phyloP scores from a whole-genome alignment of 2,797 vertebrate genomes.

The Rhabdophis nuchalis region DNA sequence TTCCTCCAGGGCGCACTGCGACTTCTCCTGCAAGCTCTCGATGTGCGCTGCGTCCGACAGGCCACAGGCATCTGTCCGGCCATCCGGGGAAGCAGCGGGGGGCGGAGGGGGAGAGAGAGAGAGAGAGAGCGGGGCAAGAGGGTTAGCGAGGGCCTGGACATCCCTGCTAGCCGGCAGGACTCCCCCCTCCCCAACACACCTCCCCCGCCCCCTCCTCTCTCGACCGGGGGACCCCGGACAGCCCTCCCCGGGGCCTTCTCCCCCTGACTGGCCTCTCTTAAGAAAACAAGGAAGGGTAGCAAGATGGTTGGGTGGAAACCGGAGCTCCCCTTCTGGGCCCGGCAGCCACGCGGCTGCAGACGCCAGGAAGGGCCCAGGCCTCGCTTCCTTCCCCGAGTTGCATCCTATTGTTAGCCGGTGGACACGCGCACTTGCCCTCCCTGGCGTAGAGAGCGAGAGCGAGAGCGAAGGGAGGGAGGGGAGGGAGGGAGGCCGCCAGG shows the following conservation, averaged over 20 bases:
- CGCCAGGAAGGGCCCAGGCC: background rate
- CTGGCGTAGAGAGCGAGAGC: background rate
- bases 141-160: background rate
- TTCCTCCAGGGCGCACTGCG: slow-evolving; percentile 96
- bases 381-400: background rate
- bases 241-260: background rate
- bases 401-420: background rate
- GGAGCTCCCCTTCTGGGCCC: slow-evolving; percentile 39
- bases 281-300: background rate
- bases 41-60: slow-evolving; percentile 97
- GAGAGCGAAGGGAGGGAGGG: background rate
- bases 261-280: background rate
- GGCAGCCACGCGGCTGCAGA: slow-evolving; percentile 34
- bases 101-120: slow-evolving; percentile 7
- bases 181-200: background rate
- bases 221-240: background rate
- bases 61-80: slow-evolving; percentile 88
- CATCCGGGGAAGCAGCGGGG: slow-evolving; percentile 46
- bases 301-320: background rate
- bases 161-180: background rate
- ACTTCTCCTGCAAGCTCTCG: slow-evolving; percentile 97
- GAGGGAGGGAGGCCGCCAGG: background rate
- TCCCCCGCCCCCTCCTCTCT: background rate
- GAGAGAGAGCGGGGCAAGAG: background rate
- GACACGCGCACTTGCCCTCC: background rate